Evolutionary conservation across 2,113 vertebrate genomes (phyloP).

Genomic region (Asarcornis scutulata): DNA sequence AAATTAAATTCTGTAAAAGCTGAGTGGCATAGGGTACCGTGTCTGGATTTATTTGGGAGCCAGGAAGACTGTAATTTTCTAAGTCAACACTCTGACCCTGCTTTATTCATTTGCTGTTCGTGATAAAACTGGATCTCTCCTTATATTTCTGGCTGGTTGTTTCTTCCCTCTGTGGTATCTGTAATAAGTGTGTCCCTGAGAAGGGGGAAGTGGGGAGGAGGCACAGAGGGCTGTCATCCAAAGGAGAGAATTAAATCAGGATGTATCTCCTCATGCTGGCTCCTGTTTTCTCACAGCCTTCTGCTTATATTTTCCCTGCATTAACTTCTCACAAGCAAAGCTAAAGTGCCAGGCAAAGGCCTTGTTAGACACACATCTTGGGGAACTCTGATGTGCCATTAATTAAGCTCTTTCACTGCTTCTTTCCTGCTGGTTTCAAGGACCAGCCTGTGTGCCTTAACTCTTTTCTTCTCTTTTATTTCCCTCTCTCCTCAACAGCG

Average conservation of each 20-base stretch:
- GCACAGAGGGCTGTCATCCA: constrained; percentile 26
- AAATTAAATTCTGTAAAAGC: constrained; percentile 78
- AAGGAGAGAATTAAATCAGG: constrained; percentile 70
- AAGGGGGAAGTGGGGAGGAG: constrained; percentile 15
- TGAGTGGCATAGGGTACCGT: constrained; percentile 60
- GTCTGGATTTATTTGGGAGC: constrained; percentile 76
- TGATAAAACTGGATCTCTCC: constrained; percentile 67
- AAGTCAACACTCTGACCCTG: constrained; percentile 77
- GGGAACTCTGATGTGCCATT: constrained; percentile 49
- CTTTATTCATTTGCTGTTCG: constrained; percentile 59
- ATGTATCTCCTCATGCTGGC: constrained; percentile 38
- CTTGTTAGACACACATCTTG: constrained; percentile 47
- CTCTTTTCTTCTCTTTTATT: constrained; percentile 51
- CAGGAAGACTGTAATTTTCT: constrained; percentile 76
- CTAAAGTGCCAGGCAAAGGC: constrained; percentile 9
- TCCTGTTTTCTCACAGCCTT: constrained; percentile 46
- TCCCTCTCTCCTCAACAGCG: neutral
- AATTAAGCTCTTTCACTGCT: constrained; percentile 57
- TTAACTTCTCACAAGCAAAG: constrained; percentile 18
- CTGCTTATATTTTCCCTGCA: constrained; percentile 22
- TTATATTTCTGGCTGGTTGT: constrained; percentile 27
- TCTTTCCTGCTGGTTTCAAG: constrained; percentile 55
- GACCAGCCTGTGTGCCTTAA: constrained; percentile 7
- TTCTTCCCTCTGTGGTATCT: constrained; percentile 48
- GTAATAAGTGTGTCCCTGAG: constrained; percentile 36